Percentiles rank a stretch among this genome's conserved stretches.
Evolutionary conservation across 2,888 invertebrate genomes (phyloP).

Genomic region (Galerucella pusilla): DNA sequence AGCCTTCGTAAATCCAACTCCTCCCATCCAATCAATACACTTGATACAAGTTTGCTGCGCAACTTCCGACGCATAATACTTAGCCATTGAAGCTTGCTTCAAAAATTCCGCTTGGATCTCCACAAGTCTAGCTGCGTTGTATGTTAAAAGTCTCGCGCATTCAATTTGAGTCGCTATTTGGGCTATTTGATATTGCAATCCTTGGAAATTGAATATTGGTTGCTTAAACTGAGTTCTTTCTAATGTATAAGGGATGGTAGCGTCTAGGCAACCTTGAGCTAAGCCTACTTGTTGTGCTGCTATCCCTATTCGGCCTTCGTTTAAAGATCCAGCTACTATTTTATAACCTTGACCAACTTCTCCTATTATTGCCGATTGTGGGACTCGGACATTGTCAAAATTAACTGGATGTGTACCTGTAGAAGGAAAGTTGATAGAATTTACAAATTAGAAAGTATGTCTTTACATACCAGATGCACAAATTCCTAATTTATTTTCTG

Average conservation of each 20-base stretch:
- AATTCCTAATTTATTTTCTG: constrained; percentile 94
- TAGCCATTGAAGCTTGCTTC: constrained; percentile 97
- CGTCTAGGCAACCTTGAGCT: constrained; percentile 94
- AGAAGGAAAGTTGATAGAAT: background rate
- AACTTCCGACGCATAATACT: constrained; percentile 86
- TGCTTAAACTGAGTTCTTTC: constrained; percentile 95
- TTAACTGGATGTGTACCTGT: constrained; percentile 92
- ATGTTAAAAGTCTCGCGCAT: constrained; percentile 87
- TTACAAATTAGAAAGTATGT: too few relatives aligned
- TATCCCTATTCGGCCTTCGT: constrained; percentile 92
- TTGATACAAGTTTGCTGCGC: constrained; percentile 90
- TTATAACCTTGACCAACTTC: constrained; percentile 94
- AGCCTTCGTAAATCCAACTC: constrained; percentile 95
- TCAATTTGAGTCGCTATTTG: constrained; percentile 90
- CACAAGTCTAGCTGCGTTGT: constrained; percentile 93
- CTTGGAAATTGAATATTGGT: constrained; percentile 88
- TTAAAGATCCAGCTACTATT: constrained; percentile 94
- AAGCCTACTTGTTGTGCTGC: constrained; percentile 94
- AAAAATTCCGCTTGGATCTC: constrained; percentile 86
- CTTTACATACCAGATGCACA: constrained; percentile 78
- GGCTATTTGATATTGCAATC: constrained; percentile 95
- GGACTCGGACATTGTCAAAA: constrained; percentile 94
- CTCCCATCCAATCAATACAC: constrained; percentile 98
- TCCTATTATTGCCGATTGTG: constrained; percentile 84
- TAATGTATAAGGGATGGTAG: constrained; percentile 91